Evolutionary conservation across 2,797 vertebrate genomes (phyloP).

Genomic region (Cirrhinus molitorella): DNA sequence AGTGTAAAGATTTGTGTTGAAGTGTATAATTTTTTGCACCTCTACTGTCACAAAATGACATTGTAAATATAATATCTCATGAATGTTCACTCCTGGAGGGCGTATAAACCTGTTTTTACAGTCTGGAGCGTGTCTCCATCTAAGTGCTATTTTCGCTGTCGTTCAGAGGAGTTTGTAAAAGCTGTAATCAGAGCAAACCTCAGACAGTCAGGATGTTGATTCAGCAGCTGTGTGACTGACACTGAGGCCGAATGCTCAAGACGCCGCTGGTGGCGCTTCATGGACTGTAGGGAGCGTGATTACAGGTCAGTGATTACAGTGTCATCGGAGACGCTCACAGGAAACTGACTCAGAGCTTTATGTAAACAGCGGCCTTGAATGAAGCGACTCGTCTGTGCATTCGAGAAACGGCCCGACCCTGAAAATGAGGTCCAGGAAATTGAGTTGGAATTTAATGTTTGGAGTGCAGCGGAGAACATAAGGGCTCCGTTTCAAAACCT

Average conservation of each 20-base stretch:
- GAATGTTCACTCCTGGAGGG: not conserved
- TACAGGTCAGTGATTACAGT: conserved; percentile 28
- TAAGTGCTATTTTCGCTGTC: conserved; percentile 13
- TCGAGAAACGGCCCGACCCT: not conserved
- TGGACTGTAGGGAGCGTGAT: conserved; percentile 10
- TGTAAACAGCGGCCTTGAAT: conserved; percentile 11
- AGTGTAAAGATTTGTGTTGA: not conserved
- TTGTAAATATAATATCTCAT: too few species aligned
- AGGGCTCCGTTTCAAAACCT: not conserved
- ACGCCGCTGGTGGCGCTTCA: not conserved
- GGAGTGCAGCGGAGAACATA: not conserved
- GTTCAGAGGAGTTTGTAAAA: conserved; percentile 2
- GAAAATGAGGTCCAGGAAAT: conserved; percentile 7
- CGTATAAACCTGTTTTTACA: not conserved
- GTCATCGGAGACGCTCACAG: conserved; percentile 15
- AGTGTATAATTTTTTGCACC: not conserved
- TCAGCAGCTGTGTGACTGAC: conserved; percentile 26
- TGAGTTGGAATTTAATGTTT: not conserved
- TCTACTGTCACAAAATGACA: not conserved
- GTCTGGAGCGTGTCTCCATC: conserved; percentile 10
- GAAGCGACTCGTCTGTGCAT: not conserved
- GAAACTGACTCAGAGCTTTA: conserved; percentile 15
- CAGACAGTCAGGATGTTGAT: conserved; percentile 31
- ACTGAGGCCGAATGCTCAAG: conserved; percentile 17
- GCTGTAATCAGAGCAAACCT: conserved; percentile 28